These are phyloP conservation scores for Linhomoeus sp. DNA, from an alignment of 2,888 invertebrate species.

Conservation along the genomic window DNA sequence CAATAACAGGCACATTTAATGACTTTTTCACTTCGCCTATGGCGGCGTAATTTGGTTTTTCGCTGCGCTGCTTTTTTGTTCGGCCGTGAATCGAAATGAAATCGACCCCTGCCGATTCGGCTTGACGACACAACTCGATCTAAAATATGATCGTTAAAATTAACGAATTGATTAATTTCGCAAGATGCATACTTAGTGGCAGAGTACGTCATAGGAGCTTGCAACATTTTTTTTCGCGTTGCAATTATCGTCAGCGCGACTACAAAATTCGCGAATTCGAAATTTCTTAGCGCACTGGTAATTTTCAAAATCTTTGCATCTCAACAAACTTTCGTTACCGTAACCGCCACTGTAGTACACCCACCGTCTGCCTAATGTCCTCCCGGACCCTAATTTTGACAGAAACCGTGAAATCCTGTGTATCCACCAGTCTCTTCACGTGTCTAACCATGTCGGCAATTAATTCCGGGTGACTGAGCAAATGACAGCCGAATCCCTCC, in stretches of 20 bases:
- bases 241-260: too few relatives aligned
- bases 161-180: neutral
- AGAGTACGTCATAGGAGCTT: too few relatives aligned
- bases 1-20: constrained; percentile 58
- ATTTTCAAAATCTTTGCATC: too few relatives aligned
- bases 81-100: constrained; percentile 79
- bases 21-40: constrained; percentile 50
- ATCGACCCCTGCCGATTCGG: constrained; percentile 60
- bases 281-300: too few relatives aligned
- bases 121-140: constrained; percentile 5
- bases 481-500: constrained; percentile 65
- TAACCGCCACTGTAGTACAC: too few relatives aligned
- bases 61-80: constrained; percentile 56
- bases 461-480: constrained; percentile 57
- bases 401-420: constrained; percentile 54
- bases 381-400: constrained; percentile 63
- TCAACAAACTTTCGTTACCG: too few relatives aligned
- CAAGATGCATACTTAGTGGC: too few relatives aligned
- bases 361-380: constrained; percentile 47
- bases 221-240: too few relatives aligned
- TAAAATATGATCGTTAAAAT: neutral
- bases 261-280: too few relatives aligned
- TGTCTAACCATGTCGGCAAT: constrained; percentile 55
- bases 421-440: constrained; percentile 47
- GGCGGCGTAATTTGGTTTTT: constrained; percentile 45